Evolutionary conservation across 1,140 invertebrate genomes (phyloP), one percentile per base, ranked within the genome.

Genomic region (Thaumatotibia leucotreta): DNA sequence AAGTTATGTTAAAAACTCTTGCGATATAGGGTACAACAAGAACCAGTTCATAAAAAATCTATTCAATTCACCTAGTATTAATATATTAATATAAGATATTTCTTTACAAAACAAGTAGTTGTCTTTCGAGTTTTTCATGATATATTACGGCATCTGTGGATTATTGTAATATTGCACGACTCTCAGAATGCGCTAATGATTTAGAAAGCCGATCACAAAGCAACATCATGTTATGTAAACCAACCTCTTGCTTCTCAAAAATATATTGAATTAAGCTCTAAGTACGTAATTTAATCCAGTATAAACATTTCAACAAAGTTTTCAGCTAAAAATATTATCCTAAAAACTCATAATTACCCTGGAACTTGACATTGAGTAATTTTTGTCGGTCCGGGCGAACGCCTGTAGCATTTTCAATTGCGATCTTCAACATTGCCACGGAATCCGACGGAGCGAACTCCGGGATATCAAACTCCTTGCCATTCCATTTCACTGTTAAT

Each of bases 381-480:
- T 99, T 99, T 88, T 99, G 98, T 71, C 97, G 92, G 79, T 97
- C 95, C 4, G 97, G 96, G 50, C 95, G 86, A 8, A 98, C 97
- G 23, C 95, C 94, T 49, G 97, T 98, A 81, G 95, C 92, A 84
- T 94, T 94, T 79, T 95, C 93, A 70, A 98, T 97, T 24, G 93
- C 92, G 72, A 94, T 92, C 91, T 98, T 99, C 49, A 98, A 89
- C 80, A 95, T 93, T 6, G 92, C 92, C 0, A 97, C 95, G 0
- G 95, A 96, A 75, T 97, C 95, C 39, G 93, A 94, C 68, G 93
- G 93, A 54, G 89, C 91, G 74, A 96, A 91, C 72, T 93, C 94
- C 22, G 91, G 91, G 54, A 98, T 93, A 74, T 94, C 92, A 83
- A 95, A 97, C 80, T 98, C 97, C 79, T 97, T 95, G 29, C 97